phyloP scores from a whole-genome alignment of 2,113 vertebrate species.

The Pluvianellus socialis region DNA sequence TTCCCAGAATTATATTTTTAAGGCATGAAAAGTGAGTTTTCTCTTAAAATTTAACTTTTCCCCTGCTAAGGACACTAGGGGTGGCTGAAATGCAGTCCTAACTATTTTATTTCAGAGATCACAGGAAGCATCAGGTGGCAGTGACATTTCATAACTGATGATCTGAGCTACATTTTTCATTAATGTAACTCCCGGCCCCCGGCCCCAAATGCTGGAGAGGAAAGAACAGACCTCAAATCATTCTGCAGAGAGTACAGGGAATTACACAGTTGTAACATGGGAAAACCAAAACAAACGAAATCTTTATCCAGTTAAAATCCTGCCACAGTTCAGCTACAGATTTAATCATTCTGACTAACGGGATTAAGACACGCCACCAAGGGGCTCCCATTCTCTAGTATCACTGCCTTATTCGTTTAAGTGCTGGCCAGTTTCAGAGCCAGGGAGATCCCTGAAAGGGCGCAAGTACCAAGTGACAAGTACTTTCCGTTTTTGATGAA shows the following conservation, averaged over 20 bases:
- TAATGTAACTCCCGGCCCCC: neutral
- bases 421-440: neutral
- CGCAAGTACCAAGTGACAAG: neutral
- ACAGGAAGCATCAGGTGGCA: neutral
- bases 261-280: neutral
- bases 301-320: constrained; percentile 6
- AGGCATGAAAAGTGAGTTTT: neutral
- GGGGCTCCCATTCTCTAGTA: neutral
- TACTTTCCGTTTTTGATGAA: neutral
- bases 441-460: neutral
- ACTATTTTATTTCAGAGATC: neutral
- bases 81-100: neutral
- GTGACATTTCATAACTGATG: neutral
- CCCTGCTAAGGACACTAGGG: neutral
- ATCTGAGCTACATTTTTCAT: neutral
- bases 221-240: neutral
- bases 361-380: neutral
- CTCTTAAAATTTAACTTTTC: neutral
- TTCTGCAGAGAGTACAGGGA: neutral
- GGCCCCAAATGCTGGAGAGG: neutral
- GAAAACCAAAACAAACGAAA: neutral
- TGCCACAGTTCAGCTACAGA: neutral
- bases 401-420: neutral
- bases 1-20: neutral
- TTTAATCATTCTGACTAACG: neutral